Conservation (phyloP, 2,797 vertebrate genomes). For the Chaenodraco wilsoni region DNA sequence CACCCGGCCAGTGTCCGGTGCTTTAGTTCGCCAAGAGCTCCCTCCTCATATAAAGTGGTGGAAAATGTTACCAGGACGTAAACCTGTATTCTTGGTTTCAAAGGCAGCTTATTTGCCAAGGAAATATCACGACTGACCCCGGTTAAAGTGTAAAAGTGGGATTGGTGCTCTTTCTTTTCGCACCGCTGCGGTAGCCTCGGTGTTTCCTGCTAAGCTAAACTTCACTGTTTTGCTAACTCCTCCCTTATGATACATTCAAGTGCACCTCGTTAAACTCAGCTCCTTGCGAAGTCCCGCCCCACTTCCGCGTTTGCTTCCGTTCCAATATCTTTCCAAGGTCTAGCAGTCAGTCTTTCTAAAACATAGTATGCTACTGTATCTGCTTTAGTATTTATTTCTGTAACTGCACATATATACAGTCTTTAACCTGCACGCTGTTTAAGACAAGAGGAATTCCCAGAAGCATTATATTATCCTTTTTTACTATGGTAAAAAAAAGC, state of each 20-base stretch:
- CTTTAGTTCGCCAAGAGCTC: conserved; percentile 17
- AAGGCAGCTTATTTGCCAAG: not conserved
- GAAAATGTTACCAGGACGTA: not conserved
- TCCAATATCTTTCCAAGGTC: not conserved
- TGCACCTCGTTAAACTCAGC: conserved; percentile 26
- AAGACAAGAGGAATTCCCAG: too few relatives aligned
- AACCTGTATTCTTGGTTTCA: conserved; percentile 9
- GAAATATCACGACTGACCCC: conserved; percentile 9
- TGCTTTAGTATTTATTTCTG: too few relatives aligned
- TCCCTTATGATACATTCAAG: conserved; percentile 68
- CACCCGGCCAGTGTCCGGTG: conserved; percentile 39
- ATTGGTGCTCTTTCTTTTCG: conserved; percentile 34
- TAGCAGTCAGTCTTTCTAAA: not conserved
- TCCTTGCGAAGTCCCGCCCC: not conserved
- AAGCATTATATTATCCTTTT: too few relatives aligned
- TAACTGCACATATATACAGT: too few relatives aligned
- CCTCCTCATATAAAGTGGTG: conserved; percentile 26
- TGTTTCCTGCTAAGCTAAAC: conserved; percentile 79
- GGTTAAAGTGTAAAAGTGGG: conserved; percentile 6
- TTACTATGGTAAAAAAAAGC: too few relatives aligned
- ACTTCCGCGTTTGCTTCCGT: conserved; percentile 21
- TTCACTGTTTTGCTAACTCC: conserved; percentile 74
- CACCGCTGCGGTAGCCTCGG: conserved; percentile 58
- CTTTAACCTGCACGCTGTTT: too few relatives aligned
- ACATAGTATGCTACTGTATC: too few relatives aligned